Evolutionary conservation across 2,113 vertebrate genomes (phyloP).

Genomic region (Damaliscus lunatus): DNA sequence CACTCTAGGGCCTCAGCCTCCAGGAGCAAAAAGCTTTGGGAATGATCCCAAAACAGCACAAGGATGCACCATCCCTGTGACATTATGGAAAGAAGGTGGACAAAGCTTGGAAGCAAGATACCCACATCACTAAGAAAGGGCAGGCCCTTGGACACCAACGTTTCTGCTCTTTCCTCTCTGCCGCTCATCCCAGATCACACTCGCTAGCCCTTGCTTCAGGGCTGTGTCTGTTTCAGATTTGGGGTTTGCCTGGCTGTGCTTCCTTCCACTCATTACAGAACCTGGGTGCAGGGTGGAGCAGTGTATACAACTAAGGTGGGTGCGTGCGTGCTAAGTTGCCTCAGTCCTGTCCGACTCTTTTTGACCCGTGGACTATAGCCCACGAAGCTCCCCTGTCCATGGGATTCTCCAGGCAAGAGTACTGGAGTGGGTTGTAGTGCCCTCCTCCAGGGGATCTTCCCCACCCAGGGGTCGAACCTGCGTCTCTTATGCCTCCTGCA

Average conservation of each 20-base stretch:
- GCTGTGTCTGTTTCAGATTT: not conserved
- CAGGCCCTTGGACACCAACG: accelerated
- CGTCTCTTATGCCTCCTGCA: not conserved
- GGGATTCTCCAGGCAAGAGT: not conserved
- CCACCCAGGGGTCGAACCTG: not conserved
- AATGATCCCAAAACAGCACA: not conserved
- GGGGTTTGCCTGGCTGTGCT: not conserved
- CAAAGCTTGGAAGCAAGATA: not conserved
- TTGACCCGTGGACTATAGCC: accelerated
- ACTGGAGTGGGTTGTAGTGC: not conserved
- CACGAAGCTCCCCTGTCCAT: not conserved
- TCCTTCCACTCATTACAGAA: not conserved
- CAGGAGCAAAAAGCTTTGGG: not conserved
- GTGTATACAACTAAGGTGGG: not conserved
- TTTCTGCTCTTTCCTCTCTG: not conserved
- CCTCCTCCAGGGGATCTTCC: not conserved
- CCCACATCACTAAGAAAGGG: not conserved
- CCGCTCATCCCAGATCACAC: accelerated
- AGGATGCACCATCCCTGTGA: not conserved
- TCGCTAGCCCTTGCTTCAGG: not conserved
- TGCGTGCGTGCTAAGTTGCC: not conserved
- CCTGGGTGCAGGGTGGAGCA: not conserved
- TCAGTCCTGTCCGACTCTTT: not conserved
- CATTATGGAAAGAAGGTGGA: not conserved
- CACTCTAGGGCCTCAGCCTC: not conserved